Percentiles rank a stretch among this genome's conserved stretches.
These are phyloP conservation scores for Doris montereyensis DNA, from an alignment of 2,888 invertebrate species.

Conservation along the genomic window DNA sequence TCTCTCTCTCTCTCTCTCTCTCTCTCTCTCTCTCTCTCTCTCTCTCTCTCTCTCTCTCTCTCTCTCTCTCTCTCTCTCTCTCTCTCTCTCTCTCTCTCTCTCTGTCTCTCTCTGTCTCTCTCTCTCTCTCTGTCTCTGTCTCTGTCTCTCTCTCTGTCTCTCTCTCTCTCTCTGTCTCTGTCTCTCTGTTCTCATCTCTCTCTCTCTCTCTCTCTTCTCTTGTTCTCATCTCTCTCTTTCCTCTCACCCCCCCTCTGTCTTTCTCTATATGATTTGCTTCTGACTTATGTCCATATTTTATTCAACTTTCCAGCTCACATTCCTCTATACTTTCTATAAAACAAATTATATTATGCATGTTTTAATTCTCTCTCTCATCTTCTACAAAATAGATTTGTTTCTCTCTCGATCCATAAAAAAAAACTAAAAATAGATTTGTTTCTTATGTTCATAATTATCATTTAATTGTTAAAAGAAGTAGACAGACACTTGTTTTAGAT, in stretches of 20 bases:
- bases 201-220: background rate
- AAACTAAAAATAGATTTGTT: background rate
- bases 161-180: background rate
- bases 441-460: no score
- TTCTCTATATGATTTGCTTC: background rate
- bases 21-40: slow-evolving; percentile 8
- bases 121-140: slow-evolving; percentile 22
- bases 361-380: slow-evolving; percentile 36
- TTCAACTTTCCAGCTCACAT: background rate
- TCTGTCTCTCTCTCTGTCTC: slow-evolving; percentile 4
- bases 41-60: background rate
- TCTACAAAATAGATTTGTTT: no score
- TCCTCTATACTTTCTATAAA: background rate
- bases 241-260: background rate
- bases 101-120: slow-evolving; percentile 17
- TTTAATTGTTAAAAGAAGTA: no score
- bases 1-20: background rate
- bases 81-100: slow-evolving; percentile 26
- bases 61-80: slow-evolving; percentile 12
- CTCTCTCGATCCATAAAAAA: background rate
- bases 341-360: slow-evolving; percentile 12
- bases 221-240: background rate
- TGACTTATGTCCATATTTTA: background rate
- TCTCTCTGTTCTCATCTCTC: background rate
- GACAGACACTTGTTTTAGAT: no score